A percentile compares a stretch with the other conserved stretches of the same genome.
Conservation (phyloP, 2,113 vertebrate genomes). For the Tamias sibiricus region DNA sequence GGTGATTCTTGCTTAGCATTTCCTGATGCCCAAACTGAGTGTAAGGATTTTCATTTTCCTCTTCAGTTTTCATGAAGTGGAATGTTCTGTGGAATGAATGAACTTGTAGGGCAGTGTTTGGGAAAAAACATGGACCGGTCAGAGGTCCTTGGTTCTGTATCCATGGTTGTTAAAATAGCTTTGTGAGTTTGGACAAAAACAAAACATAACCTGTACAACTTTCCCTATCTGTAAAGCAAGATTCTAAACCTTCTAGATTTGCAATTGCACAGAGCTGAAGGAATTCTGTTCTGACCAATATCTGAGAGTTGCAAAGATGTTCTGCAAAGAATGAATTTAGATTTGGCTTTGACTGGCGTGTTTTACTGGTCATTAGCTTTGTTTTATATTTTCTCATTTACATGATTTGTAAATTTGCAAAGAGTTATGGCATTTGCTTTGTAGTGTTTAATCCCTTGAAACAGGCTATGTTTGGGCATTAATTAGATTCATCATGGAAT, state of each 20-base stretch:
- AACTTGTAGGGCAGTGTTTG: no score
- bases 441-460: neutral
- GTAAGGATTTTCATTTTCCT: neutral
- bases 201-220: neutral
- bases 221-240: neutral
- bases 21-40: neutral
- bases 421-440: neutral
- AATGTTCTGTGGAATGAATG: neutral
- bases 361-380: neutral
- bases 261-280: neutral
- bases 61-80: neutral
- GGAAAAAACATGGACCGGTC: neutral
- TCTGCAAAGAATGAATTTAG: neutral
- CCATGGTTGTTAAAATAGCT: neutral
- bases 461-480: neutral
- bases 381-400: slow-evolving; percentile 3
- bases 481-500: neutral
- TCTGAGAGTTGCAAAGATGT: neutral
- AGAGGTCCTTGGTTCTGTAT: neutral
- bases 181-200: neutral
- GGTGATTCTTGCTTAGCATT: neutral
- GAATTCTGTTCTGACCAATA: neutral
- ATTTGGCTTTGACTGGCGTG: neutral
- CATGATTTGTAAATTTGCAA: neutral
- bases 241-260: neutral